A percentile compares a stretch with the other conserved stretches of the same genome.
These are phyloP conservation scores for Engystomops pustulosus DNA, from an alignment of 2,113 vertebrate species.

Conservation along the genomic window DNA sequence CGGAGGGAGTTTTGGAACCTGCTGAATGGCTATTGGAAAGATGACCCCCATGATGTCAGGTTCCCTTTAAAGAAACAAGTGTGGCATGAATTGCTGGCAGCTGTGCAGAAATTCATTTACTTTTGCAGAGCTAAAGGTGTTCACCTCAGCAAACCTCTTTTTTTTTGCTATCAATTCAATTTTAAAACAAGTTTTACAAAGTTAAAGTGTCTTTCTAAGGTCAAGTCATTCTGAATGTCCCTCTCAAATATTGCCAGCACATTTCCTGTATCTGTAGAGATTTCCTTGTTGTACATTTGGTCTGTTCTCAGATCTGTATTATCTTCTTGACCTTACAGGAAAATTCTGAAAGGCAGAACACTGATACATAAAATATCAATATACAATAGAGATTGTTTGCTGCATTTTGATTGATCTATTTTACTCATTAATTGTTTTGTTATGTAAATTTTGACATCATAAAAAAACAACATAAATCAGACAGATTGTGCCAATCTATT, in stretches of 20 bases:
- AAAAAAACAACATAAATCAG: too few species aligned
- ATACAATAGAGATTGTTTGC: too few species aligned
- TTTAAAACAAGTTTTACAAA: constrained; percentile 35
- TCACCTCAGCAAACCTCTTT: neutral
- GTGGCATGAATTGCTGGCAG: neutral
- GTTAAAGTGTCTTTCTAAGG: constrained; percentile 18
- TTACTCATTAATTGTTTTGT: too few species aligned
- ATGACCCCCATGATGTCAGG: too few species aligned
- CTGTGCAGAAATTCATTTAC: neutral
- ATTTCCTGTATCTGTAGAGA: constrained; percentile 18
- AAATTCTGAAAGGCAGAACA: neutral
- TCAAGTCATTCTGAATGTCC: constrained; percentile 25
- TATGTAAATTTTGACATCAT: too few species aligned
- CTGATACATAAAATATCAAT: neutral
- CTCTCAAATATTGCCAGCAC: constrained; percentile 7
- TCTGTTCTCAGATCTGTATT: constrained; percentile 25
- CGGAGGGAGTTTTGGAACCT: too few species aligned
- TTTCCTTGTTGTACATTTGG: constrained; percentile 14
- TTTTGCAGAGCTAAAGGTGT: neutral
- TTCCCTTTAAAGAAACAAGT: neutral
- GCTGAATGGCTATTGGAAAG: too few species aligned
- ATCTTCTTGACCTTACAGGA: constrained; percentile 27
- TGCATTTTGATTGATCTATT: neutral
- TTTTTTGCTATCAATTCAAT: constrained; percentile 36
- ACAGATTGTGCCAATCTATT: too few species aligned